Conservation (phyloP, 1,140 invertebrate genomes). For the Drosophila littoralis region DNA sequence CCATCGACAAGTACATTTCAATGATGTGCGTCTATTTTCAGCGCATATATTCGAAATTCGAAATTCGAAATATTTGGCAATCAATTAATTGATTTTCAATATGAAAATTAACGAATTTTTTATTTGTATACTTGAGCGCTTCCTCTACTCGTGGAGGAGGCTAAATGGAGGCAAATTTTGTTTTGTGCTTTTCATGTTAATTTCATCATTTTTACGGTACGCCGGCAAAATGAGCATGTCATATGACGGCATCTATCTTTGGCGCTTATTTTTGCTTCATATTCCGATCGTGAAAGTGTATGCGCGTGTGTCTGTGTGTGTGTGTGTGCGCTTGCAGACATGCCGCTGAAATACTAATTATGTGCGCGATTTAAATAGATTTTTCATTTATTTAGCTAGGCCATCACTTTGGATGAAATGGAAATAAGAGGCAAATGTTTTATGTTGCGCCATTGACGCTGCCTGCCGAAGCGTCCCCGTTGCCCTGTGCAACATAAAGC, state of each 20-base stretch:
- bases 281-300: slow-evolving; percentile 15
- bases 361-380: slow-evolving; percentile 83
- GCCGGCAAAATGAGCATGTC: slow-evolving; percentile 74
- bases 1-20: slow-evolving; percentile 66
- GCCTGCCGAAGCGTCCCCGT: slow-evolving; percentile 13
- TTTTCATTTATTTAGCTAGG: slow-evolving; percentile 82
- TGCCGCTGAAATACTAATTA: slow-evolving; percentile 82
- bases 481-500: slow-evolving; percentile 7
- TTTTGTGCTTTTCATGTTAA: slow-evolving; percentile 62
- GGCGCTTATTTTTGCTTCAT: slow-evolving; percentile 45
- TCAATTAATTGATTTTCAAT: slow-evolving; percentile 79
- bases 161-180: slow-evolving; percentile 20
- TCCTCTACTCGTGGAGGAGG: slow-evolving; percentile 35
- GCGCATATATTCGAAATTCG: slow-evolving; percentile 19
- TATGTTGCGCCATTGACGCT: slow-evolving; percentile 74
- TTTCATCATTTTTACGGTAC: slow-evolving; percentile 78
- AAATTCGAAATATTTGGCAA: slow-evolving; percentile 68
- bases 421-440: slow-evolving; percentile 79
- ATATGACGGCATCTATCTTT: slow-evolving; percentile 66
- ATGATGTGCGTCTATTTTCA: slow-evolving; percentile 36
- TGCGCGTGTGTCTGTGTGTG: slow-evolving; percentile 19
- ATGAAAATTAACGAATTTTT: slow-evolving; percentile 44
- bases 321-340: slow-evolving; percentile 55
- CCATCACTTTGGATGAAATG: slow-evolving; percentile 79
- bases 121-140: slow-evolving; percentile 57